Conservation (phyloP, 2,888 invertebrate genomes). For the Papilio protenor region DNA sequence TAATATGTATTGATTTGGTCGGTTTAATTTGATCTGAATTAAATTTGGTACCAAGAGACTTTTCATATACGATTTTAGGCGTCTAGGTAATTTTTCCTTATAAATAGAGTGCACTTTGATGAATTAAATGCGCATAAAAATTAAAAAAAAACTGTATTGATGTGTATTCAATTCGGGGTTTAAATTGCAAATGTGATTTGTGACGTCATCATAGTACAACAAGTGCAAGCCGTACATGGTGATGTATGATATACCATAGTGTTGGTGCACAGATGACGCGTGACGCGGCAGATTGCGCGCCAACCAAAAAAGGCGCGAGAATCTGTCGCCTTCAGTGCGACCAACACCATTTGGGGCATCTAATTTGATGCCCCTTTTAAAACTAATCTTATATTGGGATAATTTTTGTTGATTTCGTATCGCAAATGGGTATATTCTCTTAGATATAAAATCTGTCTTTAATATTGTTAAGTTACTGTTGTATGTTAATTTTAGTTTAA, state of each 20-base stretch:
- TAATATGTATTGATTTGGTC: not conserved
- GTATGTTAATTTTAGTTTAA: not conserved
- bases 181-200: constrained; percentile 50
- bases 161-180: not conserved
- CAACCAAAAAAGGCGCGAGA: constrained; percentile 60
- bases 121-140: not conserved
- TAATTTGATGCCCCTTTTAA: constrained; percentile 11
- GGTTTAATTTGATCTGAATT: not conserved
- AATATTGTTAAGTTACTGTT: not conserved
- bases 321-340: constrained; percentile 51
- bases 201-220: constrained; percentile 73
- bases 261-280: constrained; percentile 73
- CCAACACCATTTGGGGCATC: constrained; percentile 47
- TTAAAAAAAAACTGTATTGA: too few species aligned
- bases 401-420: not conserved
- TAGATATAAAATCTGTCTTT: not conserved
- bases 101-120: not conserved
- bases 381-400: not conserved
- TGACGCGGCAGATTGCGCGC: constrained; percentile 65
- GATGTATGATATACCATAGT: constrained; percentile 76
- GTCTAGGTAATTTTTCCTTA: not conserved
- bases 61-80: not conserved
- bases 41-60: not conserved
- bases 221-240: constrained; percentile 77
- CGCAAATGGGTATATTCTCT: not conserved